phyloP scores from a whole-genome alignment of 1,140 invertebrate genomes.

The Solenopsis fugax region DNA sequence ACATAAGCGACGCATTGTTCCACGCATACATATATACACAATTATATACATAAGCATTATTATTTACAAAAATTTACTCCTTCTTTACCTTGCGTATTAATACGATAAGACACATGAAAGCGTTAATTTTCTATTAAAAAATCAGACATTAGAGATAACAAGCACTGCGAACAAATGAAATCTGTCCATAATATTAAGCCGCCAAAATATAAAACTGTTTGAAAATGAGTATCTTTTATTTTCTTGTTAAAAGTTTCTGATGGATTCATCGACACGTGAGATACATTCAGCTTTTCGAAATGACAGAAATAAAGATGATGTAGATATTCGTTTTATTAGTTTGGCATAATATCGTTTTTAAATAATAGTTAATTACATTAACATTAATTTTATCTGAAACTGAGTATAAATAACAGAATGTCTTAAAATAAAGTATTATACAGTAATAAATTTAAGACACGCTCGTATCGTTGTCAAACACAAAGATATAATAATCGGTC shows the following conservation, averaged over 20 bases:
- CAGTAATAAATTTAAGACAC: no score
- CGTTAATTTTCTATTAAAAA: not conserved
- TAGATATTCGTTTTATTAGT: not conserved
- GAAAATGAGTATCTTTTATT: not conserved
- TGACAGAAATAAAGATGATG: not conserved
- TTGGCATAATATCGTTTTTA: not conserved
- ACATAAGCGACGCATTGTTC: slow-evolving; percentile 57
- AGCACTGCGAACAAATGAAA: not conserved
- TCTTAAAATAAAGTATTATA: not conserved
- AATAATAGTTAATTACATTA: not conserved
- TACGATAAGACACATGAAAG: not conserved
- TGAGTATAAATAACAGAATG: not conserved
- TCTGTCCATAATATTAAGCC: not conserved
- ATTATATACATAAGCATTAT: not conserved
- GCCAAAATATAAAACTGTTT: slow-evolving; percentile 8
- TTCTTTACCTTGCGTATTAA: not conserved
- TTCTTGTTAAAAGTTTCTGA: not conserved
- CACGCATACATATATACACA: not conserved
- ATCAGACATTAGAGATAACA: not conserved
- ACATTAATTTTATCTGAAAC: not conserved
- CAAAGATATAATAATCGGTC: no score
- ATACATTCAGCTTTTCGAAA: not conserved
- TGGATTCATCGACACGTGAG: not conserved
- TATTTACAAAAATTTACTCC: not conserved
- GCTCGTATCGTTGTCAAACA: no score